Evolutionary conservation across 2,113 vertebrate species (phyloP), one percentile per base, ranked within the genome.

Genomic region (Siphamia tubifer): DNA sequence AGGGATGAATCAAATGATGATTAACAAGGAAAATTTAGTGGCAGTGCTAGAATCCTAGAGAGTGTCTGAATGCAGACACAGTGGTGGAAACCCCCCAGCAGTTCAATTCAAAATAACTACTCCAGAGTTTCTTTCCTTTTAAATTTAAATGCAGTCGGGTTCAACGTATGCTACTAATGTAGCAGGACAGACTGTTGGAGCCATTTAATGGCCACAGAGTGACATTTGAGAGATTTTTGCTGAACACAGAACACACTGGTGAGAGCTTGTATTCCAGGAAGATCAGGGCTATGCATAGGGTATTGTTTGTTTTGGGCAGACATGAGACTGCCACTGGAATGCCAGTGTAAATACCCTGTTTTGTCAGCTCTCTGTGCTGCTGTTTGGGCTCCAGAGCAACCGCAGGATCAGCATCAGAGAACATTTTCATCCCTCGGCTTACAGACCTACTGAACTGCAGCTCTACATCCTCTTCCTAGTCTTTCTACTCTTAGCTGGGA

Each of bases 371-470:
- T 70, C 63, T 47, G 58, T 60, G 72, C 63, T 42, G 69, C 72
- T 70, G 78, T 63, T 83, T 68, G 58, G 74, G 60, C 84, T 71
- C 81, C 66, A 42, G 48, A 68, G 65, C 65, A 76, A 74, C 80
- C 21, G 13, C 55, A 58, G 76, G 83, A 85, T 84, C 81, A 80
- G 79, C 83, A 87, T 79, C 76, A 82, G 63, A 86, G 73, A 77
- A 75, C 65, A 71, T 81, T 83, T 85, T 87, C 75, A 83, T 87
- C 82, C 79, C 65, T 53, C 5, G 52, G 78, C 65, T 90, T 84
- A 77, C 65, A 75, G 75, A 66, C 80, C 72, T 71, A 62, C 72
- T 66, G 67, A 78, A 69, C 77, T 74, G 63, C 57, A 57, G 72
- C 80, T 85, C 64, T 10, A 34, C 67, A 64, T 55, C 72, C 71